Percentiles rank a stretch among this genome's conserved stretches.
Evolutionary conservation across 2,888 invertebrate genomes (phyloP).

Genomic region (Meghimatium bilineatum): DNA sequence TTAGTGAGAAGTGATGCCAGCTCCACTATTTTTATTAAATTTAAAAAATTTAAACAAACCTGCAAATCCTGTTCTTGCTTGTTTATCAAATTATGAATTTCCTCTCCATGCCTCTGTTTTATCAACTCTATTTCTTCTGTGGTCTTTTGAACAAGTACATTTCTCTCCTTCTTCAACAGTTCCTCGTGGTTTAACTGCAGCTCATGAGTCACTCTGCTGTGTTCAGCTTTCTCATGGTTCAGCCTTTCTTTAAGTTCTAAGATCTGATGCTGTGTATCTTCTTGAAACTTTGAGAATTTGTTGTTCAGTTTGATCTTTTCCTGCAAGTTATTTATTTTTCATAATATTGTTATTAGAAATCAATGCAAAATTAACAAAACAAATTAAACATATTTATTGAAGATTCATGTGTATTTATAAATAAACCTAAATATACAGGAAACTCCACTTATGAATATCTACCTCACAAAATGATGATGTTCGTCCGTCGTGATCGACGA

Average conservation of each 20-base stretch:
- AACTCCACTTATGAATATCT: too few species aligned
- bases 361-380: background rate
- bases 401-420: too few species aligned
- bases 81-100: constrained; percentile 81
- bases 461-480: too few species aligned
- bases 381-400: background rate
- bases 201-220: constrained; percentile 78
- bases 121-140: constrained; percentile 59
- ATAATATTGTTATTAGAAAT: background rate
- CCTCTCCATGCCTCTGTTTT: constrained; percentile 58
- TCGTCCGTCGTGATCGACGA: too few species aligned
- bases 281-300: constrained; percentile 54
- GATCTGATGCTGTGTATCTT: constrained; percentile 52
- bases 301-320: constrained; percentile 61
- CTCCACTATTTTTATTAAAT: too few species aligned
- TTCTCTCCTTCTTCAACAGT: constrained; percentile 51
- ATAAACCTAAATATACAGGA: too few species aligned
- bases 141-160: constrained; percentile 13
- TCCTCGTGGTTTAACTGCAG: constrained; percentile 42
- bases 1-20: too few species aligned
- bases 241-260: constrained; percentile 80
- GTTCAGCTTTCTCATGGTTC: constrained; percentile 55
- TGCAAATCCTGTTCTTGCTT: constrained; percentile 80
- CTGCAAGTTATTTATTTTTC: constrained; percentile 46
- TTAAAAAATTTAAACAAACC: constrained; percentile 53